Base-by-base conservation (phyloP, 2,113 vertebrate species). In the Eupsittula cactorum region DNA sequence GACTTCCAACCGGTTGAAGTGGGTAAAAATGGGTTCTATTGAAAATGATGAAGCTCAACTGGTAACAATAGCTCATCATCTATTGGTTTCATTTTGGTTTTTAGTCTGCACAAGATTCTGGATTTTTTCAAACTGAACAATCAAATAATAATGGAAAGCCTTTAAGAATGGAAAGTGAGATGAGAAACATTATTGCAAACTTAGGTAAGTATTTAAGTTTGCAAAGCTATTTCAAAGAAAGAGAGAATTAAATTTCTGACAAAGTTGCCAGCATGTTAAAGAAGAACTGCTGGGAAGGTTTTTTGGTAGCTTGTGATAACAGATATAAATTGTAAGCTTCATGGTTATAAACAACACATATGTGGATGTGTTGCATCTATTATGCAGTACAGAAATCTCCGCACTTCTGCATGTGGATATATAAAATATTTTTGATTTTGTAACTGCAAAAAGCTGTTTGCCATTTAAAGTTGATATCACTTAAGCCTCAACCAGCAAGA, bases 281-380 rank as follows among this genome's bases (percentile, higher is more conserved):
- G 63, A 25, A 41, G 50, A 95, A 73, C 62, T 91, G 33, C 86
- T 84, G 69, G 33, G 57, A 78, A 84, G 76, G 28, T 33, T 57
- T 94, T 92, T 86, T 83, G 44, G 52, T 57, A 73, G 57, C 44
- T 79, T 86, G 57, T 88, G 76, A 77, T 88, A 93, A 81, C 65
- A 86, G 65, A n/a, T 80, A 81, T 86, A 94, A 97, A 93, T 75
- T 86, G 62, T 92, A 96, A 93, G 41, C 52, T 96, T 70, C 57
- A 37, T 79, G 65, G 88, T 65, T 84, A 83, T 88, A 87, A 93
- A 88, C 65, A 81, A 71, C 77, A 84, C 6, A 10, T 79, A 74
- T 0, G 0, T 68, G 62, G 37, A 87, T 64, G 37, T 65, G 35
- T 91, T 83, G 44, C 47, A 84, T 75, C 57, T 82, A 25, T 76